phyloP scores from a whole-genome alignment of 2,888 invertebrate species.

The Coelopa pilipes region DNA sequence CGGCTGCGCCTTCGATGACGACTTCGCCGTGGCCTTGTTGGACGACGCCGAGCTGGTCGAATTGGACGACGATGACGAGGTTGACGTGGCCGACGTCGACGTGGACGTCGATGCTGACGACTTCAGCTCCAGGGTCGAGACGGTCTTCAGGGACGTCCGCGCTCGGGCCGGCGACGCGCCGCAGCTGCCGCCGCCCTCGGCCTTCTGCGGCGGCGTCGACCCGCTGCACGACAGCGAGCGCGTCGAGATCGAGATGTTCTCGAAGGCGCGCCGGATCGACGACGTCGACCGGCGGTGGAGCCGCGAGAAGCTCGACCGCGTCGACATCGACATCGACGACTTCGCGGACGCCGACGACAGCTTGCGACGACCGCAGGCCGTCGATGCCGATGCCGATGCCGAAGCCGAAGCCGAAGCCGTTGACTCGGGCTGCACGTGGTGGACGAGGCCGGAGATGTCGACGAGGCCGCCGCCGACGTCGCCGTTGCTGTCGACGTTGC shows the following conservation, averaged over 20 bases:
- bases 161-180: constrained; percentile 48
- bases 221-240: constrained; percentile 75
- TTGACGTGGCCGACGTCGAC: background rate
- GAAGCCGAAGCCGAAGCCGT: background rate
- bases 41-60: constrained; percentile 12
- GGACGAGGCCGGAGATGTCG: constrained; percentile 48
- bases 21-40: background rate
- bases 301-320: constrained; percentile 55
- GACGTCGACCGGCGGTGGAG: constrained; percentile 72
- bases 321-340: background rate
- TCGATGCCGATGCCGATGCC: constrained; percentile 38
- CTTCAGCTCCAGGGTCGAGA: constrained; percentile 53
- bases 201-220: constrained; percentile 55
- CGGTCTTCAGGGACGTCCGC: constrained; percentile 58
- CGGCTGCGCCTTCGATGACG: constrained; percentile 61
- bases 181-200: constrained; percentile 17
- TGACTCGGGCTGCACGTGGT: constrained; percentile 38
- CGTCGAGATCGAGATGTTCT: constrained; percentile 72
- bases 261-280: constrained; percentile 78
- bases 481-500: constrained; percentile 69
- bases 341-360: constrained; percentile 41
- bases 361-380: constrained; percentile 44
- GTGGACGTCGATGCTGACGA: background rate
- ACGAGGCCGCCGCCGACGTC: constrained; percentile 51
- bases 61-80: background rate